Evolutionary conservation across 1,140 invertebrate genomes (phyloP).

Genomic region (Drosophila repletoides): DNA sequence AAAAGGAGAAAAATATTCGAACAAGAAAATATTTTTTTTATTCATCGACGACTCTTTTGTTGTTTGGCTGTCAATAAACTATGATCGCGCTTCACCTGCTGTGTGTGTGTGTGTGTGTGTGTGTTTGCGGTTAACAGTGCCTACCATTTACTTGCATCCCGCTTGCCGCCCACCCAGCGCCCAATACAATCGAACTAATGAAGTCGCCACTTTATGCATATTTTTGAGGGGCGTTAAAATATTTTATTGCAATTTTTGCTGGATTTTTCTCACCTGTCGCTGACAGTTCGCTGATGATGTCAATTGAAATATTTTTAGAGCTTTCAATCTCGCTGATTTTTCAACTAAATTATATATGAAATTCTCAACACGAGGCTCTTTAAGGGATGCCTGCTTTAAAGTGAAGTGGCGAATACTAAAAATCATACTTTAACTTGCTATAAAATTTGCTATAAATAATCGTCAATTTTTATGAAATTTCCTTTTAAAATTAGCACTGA

Average conservation of each 20-base stretch:
- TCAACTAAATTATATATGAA: constrained; percentile 41
- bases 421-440: too few species aligned
- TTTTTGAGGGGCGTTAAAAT: constrained; percentile 37
- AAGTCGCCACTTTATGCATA: constrained; percentile 24
- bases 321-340: constrained; percentile 15
- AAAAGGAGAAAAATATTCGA: not conserved
- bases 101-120: too few species aligned
- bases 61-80: constrained; percentile 47
- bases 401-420: too few species aligned
- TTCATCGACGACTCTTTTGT: constrained; percentile 17
- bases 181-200: constrained; percentile 51
- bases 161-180: not conserved
- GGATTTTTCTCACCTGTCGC: constrained; percentile 29
- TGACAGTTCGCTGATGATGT: constrained; percentile 28
- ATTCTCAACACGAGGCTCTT: constrained; percentile 55
- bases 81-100: constrained; percentile 21
- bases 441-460: too few species aligned
- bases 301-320: constrained; percentile 39
- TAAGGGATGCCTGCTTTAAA: too few species aligned
- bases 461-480: too few species aligned
- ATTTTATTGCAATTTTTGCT: constrained; percentile 39
- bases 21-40: constrained; percentile 43
- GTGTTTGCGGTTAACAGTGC: constrained; percentile 28
- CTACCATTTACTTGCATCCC: not conserved
- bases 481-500: too few species aligned